Evolutionary conservation across 2,797 vertebrate genomes (phyloP).

Genomic region (Vipera latastei): DNA sequence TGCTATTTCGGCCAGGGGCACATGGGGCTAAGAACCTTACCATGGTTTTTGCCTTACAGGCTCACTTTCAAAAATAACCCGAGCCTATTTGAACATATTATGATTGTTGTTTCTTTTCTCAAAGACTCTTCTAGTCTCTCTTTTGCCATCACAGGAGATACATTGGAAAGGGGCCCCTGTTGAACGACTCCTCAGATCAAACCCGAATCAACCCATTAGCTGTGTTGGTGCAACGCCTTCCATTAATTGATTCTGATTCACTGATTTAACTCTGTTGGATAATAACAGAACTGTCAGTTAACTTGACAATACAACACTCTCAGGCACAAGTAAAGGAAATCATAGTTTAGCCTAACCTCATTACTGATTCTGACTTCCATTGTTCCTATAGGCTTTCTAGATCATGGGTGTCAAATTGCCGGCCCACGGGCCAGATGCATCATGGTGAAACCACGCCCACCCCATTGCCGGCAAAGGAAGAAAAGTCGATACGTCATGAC

Average conservation of each 20-base stretch:
- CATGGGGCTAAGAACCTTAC: not conserved
- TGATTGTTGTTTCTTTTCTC: not conserved
- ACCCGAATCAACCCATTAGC: not conserved
- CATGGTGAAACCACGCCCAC: too few species aligned
- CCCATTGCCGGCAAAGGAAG: too few species aligned
- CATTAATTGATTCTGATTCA: not conserved
- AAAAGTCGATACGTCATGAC: too few species aligned
- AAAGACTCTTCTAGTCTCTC: not conserved
- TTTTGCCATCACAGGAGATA: not conserved
- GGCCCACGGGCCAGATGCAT: too few species aligned
- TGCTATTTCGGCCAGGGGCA: not conserved
- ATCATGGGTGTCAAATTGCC: too few species aligned
- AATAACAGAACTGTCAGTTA: not conserved
- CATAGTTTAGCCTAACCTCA: not conserved
- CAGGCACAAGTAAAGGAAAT: not conserved
- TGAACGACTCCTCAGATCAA: not conserved
- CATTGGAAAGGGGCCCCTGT: not conserved
- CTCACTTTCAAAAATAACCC: not conserved
- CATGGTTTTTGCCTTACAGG: not conserved
- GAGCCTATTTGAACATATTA: not conserved
- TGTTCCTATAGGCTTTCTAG: not conserved
- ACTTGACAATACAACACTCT: not conserved
- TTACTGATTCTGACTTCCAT: not conserved
- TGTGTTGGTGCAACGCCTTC: not conserved
- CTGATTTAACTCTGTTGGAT: not conserved